phyloP scores from a whole-genome alignment of 2,113 vertebrate species.

The Mohoua ochrocephala region DNA sequence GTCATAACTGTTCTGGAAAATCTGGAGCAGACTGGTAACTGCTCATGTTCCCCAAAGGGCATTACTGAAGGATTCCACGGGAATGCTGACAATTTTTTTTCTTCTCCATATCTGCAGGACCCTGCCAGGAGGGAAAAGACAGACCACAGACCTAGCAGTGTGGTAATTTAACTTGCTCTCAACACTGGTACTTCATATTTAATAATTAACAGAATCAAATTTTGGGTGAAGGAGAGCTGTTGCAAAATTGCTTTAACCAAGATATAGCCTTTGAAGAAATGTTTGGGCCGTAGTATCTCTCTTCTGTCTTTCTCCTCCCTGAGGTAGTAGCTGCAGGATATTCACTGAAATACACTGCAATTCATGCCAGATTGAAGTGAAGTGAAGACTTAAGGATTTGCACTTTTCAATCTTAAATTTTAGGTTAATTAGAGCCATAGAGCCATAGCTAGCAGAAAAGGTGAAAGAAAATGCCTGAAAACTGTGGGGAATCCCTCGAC shows the following conservation, averaged over 20 bases:
- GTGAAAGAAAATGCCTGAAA: neutral
- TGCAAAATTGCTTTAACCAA: neutral
- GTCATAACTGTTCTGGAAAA: neutral
- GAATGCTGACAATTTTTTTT: neutral
- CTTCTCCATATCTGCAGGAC: neutral
- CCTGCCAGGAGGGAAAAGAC: neutral
- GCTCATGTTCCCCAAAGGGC: fast-evolving
- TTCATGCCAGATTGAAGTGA: neutral
- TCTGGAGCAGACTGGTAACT: neutral
- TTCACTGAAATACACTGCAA: neutral
- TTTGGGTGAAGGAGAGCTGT: neutral
- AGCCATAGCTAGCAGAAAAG: neutral
- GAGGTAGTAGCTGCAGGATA: neutral
- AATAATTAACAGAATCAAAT: neutral
- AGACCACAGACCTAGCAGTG: neutral
- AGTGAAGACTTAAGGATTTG: neutral
- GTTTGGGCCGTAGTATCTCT: neutral
- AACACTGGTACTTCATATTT: neutral
- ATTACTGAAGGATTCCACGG: neutral
- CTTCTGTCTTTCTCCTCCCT: neutral
- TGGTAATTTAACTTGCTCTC: neutral
- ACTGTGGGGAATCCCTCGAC: neutral
- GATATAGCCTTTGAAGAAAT: neutral
- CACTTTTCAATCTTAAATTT: neutral
- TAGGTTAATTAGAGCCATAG: neutral